Conservation (phyloP, 1,140 invertebrate species). For the Euschistus heros region DNA sequence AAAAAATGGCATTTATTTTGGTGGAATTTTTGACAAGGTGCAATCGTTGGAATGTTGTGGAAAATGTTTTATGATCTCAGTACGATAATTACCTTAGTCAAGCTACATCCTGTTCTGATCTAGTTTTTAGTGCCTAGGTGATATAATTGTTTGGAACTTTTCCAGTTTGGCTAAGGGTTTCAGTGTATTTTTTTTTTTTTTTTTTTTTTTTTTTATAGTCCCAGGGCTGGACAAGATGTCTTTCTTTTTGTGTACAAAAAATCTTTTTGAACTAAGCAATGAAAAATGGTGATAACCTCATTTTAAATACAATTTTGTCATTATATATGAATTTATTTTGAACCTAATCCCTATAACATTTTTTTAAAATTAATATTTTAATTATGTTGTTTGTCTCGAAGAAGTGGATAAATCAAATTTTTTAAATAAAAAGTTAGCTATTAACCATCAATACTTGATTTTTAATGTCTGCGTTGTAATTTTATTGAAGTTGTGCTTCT, state of each 20-base stretch:
- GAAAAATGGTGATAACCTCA: slow-evolving; percentile 29
- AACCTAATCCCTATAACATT: no score
- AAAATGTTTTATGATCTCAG: slow-evolving; percentile 23
- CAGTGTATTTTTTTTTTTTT: not conserved
- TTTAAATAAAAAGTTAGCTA: no score
- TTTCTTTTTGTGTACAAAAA: slow-evolving; percentile 20
- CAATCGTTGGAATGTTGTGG: slow-evolving; percentile 18
- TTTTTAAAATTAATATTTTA: no score
- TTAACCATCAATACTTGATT: no score
- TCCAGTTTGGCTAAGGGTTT: slow-evolving; percentile 20
- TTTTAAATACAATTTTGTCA: slow-evolving; percentile 28
- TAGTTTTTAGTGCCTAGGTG: slow-evolving; percentile 25
- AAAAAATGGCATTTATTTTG: slow-evolving; percentile 22
- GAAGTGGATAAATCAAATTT: no score
- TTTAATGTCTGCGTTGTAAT: no score
- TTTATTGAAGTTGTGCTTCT: no score
- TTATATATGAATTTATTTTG: slow-evolving; percentile 19
- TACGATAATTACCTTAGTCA: slow-evolving; percentile 20
- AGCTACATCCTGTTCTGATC: slow-evolving; percentile 14
- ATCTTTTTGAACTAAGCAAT: slow-evolving; percentile 25
- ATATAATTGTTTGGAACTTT: slow-evolving; percentile 21
- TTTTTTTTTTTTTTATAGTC: not conserved
- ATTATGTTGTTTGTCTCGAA: no score
- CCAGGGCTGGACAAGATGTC: slow-evolving; percentile 24
- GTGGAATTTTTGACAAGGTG: slow-evolving; percentile 13